Evolutionary conservation across 2,113 vertebrate species (phyloP), one percentile per base, ranked within the genome.

Genomic region (Microtus montanus): DNA sequence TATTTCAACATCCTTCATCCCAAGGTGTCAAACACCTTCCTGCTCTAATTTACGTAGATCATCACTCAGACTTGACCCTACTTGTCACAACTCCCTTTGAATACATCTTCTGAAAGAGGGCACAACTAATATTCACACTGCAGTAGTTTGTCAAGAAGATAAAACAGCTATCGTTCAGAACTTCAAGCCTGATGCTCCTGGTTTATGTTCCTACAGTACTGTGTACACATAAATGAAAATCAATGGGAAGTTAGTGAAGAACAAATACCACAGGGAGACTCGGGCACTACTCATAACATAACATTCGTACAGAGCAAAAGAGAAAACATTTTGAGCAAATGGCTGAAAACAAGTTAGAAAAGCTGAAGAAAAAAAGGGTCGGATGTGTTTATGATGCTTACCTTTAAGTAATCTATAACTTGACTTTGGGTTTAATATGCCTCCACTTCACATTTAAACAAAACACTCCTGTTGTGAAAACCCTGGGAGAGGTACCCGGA

Each of bases 191-290:
- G 74, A 66, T 93, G n/a, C 95, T 92, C 71, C 64, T 85, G 94
- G 82, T 95, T 98, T 87, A 97, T 83, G 47, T 89, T 61, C 91
- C 20, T 93, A 61, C 41, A 91, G 73, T 15, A n/a, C 98, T 95
- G 38, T 96, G 93, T 85, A 94, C 91, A 93, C 89, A 94, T 96
- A 97, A 98, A 97, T 49, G 66, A 97, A 98, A 98, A 97, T 98
- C 98, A 93, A 95, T 98, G 98, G 80, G 74, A 96, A 92, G 93
- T 74, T 98, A 97, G 95, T 97, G 95, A 92, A 97, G 98, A 97
- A 68, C 91, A 97, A 98, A 97, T 92, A 91, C 82, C 93, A 95
- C 0, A 0, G 96, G 79, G 96, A 97, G 47, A 95, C 87, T 95
- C 94, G 71, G 80, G 44, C 86, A 95, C 87, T 89, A n/a, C 91